Conservation (phyloP, 2,888 invertebrate species). For the Pocota personata region DNA sequence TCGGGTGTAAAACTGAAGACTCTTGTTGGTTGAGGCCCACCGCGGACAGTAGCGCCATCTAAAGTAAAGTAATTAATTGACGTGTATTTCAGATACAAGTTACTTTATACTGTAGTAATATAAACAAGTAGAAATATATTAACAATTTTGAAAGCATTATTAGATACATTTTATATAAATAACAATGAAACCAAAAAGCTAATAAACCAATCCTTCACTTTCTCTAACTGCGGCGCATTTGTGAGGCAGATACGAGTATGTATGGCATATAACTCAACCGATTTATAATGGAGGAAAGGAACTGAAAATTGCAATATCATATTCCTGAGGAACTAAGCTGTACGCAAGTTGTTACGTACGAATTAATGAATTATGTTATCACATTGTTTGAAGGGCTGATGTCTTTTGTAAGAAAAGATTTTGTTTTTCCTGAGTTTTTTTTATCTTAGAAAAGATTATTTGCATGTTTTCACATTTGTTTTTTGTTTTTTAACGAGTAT, state of each 20-base stretch:
- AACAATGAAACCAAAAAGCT: neutral
- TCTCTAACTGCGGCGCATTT: neutral
- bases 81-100: too few species aligned
- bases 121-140: too few species aligned
- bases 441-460: neutral
- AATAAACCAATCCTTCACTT: neutral
- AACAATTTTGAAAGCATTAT: too few species aligned
- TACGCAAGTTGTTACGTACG: neutral
- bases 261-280: neutral
- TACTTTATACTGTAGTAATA: too few species aligned
- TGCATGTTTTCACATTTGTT: neutral
- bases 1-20: too few species aligned
- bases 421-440: neutral
- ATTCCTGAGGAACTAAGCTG: neutral
- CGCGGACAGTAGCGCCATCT: too few species aligned
- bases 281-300: neutral
- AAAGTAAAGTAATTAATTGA: too few species aligned
- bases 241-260: neutral
- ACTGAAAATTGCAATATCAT: neutral
- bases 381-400: neutral
- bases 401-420: neutral
- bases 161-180: neutral
- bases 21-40: too few species aligned
- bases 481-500: too few species aligned
- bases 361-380: neutral